Evolutionary conservation across 2,797 vertebrate species (phyloP).

Genomic region (Galaxias olidus): DNA sequence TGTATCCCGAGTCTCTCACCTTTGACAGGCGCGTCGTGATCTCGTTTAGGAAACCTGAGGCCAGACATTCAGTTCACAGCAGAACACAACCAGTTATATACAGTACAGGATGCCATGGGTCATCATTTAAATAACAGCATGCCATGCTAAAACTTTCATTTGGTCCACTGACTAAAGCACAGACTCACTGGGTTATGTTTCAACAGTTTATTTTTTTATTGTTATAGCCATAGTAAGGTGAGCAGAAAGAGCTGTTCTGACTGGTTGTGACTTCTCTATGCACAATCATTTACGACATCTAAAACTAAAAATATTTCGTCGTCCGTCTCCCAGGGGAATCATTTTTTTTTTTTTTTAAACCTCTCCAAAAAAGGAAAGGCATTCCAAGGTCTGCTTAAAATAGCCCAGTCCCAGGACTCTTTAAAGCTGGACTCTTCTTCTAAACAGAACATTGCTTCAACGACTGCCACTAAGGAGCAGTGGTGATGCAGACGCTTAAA

Average conservation of each 20-base stretch:
- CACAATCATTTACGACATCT: conserved; percentile 31
- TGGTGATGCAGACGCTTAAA: too few relatives aligned
- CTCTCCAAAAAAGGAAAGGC: conserved; percentile 81
- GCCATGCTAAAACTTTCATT: too few relatives aligned
- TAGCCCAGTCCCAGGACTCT: conserved; percentile 66
- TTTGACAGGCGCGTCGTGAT: conserved; percentile 64
- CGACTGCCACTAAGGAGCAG: conserved; percentile 17
- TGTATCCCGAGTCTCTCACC: conserved; percentile 58
- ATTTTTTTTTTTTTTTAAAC: conserved; percentile 66
- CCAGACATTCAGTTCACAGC: conserved; percentile 41
- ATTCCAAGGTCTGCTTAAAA: conserved; percentile 75
- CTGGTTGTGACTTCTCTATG: conserved; percentile 21
- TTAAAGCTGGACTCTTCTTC: conserved; percentile 64
- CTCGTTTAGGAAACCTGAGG: conserved; percentile 75
- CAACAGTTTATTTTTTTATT: not conserved
- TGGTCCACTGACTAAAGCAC: too few relatives aligned
- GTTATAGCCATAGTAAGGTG: conserved; percentile 5
- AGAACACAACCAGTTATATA: not conserved
- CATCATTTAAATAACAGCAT: too few relatives aligned
- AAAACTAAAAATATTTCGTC: conserved; percentile 60
- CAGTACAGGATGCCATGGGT: too few relatives aligned
- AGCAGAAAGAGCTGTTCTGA: not conserved
- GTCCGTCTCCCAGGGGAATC: conserved; percentile 45
- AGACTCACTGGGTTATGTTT: too few relatives aligned
- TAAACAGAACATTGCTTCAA: conserved; percentile 56